Evolutionary conservation across 2,888 invertebrate genomes (phyloP).

Genomic region (Exocentrus adspersus): DNA sequence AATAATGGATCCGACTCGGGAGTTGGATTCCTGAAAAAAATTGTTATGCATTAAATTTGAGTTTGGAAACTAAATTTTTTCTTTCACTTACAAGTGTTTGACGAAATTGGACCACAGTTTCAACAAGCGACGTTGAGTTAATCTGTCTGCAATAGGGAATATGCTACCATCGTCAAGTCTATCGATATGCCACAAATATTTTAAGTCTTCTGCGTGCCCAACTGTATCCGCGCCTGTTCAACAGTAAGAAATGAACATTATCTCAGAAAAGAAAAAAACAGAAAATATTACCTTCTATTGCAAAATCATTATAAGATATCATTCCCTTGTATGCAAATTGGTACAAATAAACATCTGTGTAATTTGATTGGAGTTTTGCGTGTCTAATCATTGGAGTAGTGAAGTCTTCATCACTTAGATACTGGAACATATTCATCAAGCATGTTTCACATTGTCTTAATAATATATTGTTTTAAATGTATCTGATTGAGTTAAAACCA

Average conservation of each 20-base stretch:
- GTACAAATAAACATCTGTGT: neutral
- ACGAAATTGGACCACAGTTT: constrained; percentile 16
- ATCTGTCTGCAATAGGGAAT: neutral
- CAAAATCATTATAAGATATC: neutral
- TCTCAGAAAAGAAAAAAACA: no score
- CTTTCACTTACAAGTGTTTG: constrained; percentile 3
- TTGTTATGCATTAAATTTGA: no score
- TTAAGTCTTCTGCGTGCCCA: constrained; percentile 10
- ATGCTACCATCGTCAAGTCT: neutral
- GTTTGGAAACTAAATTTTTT: no score
- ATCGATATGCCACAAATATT: constrained; percentile 11
- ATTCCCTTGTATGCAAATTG: neutral
- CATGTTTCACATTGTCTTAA: no score
- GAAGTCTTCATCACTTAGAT: neutral
- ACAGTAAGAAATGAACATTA: no score
- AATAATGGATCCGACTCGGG: constrained; percentile 33
- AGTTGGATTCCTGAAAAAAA: constrained; percentile 37
- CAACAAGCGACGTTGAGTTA: constrained; percentile 1
- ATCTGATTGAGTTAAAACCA: no score
- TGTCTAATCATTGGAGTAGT: neutral
- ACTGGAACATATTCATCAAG: neutral
- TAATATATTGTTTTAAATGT: no score
- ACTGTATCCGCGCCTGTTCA: constrained; percentile 8
- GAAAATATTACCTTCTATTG: neutral
- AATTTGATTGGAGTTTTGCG: neutral